phyloP scores from a whole-genome alignment of 1,140 invertebrate genomes.

The Dolichoris vasculosae region DNA sequence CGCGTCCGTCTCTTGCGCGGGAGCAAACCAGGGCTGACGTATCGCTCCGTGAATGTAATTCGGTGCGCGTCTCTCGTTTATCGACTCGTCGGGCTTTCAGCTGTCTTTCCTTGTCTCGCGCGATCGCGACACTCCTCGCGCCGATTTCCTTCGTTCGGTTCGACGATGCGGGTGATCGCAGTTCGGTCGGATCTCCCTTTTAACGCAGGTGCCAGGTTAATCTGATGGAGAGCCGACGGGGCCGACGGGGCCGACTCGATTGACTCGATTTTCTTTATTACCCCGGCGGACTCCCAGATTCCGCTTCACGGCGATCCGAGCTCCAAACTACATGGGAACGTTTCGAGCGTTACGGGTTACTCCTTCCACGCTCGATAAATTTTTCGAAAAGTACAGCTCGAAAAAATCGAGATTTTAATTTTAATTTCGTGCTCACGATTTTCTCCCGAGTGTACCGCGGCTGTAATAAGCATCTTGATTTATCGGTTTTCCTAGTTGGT shows the following conservation, averaged over 20 bases:
- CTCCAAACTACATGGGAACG: neutral
- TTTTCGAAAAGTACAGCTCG: no score
- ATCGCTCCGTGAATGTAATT: neutral
- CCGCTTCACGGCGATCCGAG: neutral
- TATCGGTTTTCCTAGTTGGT: no score
- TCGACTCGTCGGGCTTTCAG: neutral
- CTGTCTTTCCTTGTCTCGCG: neutral
- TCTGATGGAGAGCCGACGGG: neutral
- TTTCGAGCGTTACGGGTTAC: neutral
- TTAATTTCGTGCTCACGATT: no score
- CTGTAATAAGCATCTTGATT: no score
- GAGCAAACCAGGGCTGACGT: neutral
- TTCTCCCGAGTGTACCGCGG: no score
- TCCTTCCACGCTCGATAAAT: neutral
- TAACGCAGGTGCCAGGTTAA: neutral
- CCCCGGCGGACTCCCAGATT: neutral
- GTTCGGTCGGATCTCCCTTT: no score
- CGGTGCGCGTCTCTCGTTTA: neutral
- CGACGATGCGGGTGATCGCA: neutral
- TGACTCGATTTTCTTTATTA: neutral
- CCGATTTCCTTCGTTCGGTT: neutral
- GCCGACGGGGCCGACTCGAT: neutral
- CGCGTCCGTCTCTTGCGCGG: neutral
- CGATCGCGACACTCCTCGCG: neutral
- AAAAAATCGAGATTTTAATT: no score